These are phyloP conservation scores for Leguminivora glycinivorella DNA, from an alignment of 1,140 invertebrate species.

Conservation along the genomic window DNA sequence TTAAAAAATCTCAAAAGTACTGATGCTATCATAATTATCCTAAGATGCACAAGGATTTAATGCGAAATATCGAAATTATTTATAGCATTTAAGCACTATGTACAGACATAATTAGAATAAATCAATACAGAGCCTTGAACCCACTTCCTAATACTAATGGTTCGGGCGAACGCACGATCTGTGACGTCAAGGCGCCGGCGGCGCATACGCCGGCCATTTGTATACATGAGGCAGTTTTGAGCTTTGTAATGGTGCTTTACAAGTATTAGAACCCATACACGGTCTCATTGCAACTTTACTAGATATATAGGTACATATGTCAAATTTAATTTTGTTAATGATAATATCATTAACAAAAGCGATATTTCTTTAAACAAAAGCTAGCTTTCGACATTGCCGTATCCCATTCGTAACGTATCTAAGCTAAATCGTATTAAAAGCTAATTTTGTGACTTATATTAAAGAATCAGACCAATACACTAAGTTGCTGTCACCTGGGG, in stretches of 20 bases:
- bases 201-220: neutral
- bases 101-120: neutral
- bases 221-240: neutral
- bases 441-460: too few species aligned
- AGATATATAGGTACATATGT: too few species aligned
- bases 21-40: neutral
- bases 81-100: neutral
- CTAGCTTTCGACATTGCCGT: too few species aligned
- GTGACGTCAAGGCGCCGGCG: constrained; percentile 19
- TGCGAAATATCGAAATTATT: neutral
- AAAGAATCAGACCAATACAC: too few species aligned
- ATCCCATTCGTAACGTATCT: too few species aligned
- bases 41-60: neutral
- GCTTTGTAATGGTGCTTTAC: neutral
- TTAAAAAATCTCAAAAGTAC: neutral
- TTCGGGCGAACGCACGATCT: neutral
- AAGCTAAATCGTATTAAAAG: too few species aligned
- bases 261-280: neutral
- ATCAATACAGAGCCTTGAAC: neutral
- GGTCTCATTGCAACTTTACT: too few species aligned
- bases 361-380: too few species aligned
- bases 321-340: too few species aligned
- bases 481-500: too few species aligned
- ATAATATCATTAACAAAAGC: too few species aligned
- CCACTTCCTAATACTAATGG: constrained; percentile 15